Conservation (phyloP, 2,113 vertebrate genomes). For the Psittacus erithacus region DNA sequence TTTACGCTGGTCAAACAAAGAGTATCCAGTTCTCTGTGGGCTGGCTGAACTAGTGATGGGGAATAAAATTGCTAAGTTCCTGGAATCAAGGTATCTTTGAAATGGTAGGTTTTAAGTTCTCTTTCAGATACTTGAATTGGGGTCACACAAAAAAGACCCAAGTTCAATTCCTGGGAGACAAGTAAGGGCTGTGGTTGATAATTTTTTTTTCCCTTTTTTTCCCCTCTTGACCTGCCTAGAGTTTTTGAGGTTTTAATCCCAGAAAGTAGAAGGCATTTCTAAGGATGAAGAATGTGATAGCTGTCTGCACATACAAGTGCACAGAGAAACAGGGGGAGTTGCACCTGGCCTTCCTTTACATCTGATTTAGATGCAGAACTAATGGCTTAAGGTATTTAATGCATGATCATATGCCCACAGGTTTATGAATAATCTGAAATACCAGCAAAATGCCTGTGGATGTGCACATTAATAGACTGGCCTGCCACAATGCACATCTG, state of each 20-base stretch:
- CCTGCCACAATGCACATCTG: fast-evolving
- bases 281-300: not conserved
- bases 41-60: not conserved
- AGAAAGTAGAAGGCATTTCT: not conserved
- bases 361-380: not conserved
- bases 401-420: no score
- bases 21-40: not conserved
- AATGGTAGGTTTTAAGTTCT: not conserved
- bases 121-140: not conserved
- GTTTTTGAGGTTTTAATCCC: not conserved
- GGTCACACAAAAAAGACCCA: not conserved
- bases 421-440: not conserved
- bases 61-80: not conserved
- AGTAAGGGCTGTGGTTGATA: not conserved
- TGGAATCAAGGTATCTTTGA: not conserved
- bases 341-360: not conserved
- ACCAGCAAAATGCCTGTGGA: fast-evolving
- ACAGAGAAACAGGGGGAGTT: not conserved
- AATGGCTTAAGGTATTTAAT: not conserved
- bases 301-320: not conserved
- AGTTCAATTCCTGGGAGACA: not conserved
- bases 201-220: no score
- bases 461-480: no score
- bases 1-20: no score
- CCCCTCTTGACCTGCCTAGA: not conserved